Conservation (phyloP, 2,888 invertebrate genomes). For the Drosophila neotestacea region DNA sequence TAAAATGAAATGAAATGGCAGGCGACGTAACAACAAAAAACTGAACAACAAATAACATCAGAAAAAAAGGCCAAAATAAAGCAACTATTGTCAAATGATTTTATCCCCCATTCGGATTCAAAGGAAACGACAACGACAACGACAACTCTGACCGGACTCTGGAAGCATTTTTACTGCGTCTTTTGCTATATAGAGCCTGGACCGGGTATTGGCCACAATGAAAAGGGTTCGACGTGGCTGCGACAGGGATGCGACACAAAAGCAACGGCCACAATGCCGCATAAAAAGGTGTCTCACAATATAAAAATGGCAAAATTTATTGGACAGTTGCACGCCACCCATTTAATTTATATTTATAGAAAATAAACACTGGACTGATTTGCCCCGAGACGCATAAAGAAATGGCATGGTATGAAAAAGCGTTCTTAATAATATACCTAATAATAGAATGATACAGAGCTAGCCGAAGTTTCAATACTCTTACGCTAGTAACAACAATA, state of each 20-base stretch:
- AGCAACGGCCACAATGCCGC: conserved; percentile 59
- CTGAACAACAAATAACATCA: conserved; percentile 11
- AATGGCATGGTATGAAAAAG: conserved; percentile 28
- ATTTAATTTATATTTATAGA: conserved; percentile 81
- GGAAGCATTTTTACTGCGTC: conserved; percentile 22
- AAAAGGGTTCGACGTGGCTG: conserved; percentile 75
- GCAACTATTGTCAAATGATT: conserved; percentile 77
- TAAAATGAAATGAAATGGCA: conserved; percentile 25
- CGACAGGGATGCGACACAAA: conserved; percentile 67
- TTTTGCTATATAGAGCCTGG: conserved; percentile 1
- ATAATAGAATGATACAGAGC: not conserved
- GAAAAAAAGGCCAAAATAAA: conserved; percentile 53
- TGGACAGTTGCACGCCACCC: conserved; percentile 83
- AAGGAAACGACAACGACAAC: conserved; percentile 25
- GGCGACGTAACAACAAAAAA: conserved; percentile 8
- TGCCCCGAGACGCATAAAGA: conserved; percentile 30
- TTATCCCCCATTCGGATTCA: conserved; percentile 36
- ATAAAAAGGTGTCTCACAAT: conserved; percentile 71
- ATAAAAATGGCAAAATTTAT: conserved; percentile 82
- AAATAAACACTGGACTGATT: conserved; percentile 70
- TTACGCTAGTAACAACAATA: not conserved
- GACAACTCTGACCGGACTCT: conserved; percentile 22
- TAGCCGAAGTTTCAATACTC: conserved; percentile 6
- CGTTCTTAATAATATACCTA: conserved; percentile 28
- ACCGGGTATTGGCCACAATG: conserved; percentile 59